A percentile compares a stretch with the other conserved stretches of the same genome.
Conservation (phyloP, 2,113 vertebrate species). For the Platichthys flesus region DNA sequence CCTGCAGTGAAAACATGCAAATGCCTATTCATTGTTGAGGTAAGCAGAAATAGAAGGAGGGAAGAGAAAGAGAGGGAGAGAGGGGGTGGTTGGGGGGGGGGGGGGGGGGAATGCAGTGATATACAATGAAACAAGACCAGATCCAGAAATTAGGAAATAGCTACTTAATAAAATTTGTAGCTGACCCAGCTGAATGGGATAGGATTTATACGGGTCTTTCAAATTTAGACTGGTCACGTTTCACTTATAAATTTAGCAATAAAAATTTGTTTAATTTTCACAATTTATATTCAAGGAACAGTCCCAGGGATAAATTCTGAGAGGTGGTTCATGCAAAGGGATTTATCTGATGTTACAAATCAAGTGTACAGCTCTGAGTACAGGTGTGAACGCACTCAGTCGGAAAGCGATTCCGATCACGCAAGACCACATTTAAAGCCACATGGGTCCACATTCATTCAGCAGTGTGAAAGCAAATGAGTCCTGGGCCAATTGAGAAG, state of each 20-base stretch:
- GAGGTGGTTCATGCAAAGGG: neutral
- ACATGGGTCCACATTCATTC: too few relatives aligned
- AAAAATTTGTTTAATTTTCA: neutral
- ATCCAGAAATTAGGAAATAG: constrained; percentile 6
- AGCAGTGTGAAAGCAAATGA: too few relatives aligned
- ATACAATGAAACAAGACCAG: neutral
- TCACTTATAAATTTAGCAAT: too few relatives aligned
- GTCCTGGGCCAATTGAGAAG: too few relatives aligned
- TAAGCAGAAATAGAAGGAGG: constrained; percentile 11
- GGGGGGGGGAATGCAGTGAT: neutral
- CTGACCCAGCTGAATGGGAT: neutral
- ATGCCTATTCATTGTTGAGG: constrained; percentile 53
- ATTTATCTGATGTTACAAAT: neutral
- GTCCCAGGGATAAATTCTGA: neutral
- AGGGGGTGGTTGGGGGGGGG: neutral
- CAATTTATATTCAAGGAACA: neutral
- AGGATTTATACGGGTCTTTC: too few relatives aligned
- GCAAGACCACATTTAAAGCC: too few relatives aligned
- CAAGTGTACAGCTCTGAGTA: too few relatives aligned
- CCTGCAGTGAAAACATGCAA: constrained; percentile 55
- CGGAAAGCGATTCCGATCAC: too few relatives aligned
- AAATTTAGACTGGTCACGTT: too few relatives aligned
- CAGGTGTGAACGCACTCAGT: too few relatives aligned
- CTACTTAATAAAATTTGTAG: neutral
- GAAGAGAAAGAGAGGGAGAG: neutral